Percentiles rank a stretch among this genome's conserved stretches.
Conservation (phyloP, 1,140 invertebrate genomes). For the Tetramorium parvispinum region DNA sequence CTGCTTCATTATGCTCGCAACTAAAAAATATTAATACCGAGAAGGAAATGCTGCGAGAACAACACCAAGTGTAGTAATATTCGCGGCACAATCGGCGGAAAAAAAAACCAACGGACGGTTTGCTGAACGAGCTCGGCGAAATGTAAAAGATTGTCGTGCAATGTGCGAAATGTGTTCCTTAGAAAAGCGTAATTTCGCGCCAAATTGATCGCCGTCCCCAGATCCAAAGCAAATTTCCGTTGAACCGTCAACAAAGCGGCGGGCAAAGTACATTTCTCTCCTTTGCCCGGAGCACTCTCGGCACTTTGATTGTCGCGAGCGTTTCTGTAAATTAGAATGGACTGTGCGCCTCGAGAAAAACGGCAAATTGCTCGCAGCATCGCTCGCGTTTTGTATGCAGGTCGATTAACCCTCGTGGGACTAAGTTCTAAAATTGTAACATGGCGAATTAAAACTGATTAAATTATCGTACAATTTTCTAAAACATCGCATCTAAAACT, state of each 20-base stretch:
- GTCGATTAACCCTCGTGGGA: conserved; percentile 51
- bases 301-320: conserved; percentile 52
- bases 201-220: conserved; percentile 50
- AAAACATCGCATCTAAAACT: background rate
- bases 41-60: conserved; percentile 6
- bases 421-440: conserved; percentile 2
- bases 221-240: conserved; percentile 57
- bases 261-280: conserved; percentile 56
- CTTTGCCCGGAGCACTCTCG: conserved; percentile 39
- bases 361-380: conserved; percentile 51
- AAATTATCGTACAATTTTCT: conserved; percentile 27
- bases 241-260: conserved; percentile 58
- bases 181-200: conserved; percentile 59
- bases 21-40: conserved; percentile 43
- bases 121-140: conserved; percentile 33
- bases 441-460: background rate
- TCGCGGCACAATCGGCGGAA: conserved; percentile 30
- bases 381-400: conserved; percentile 47
- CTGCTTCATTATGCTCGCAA: conserved; percentile 53
- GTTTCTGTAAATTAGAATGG: conserved; percentile 55
- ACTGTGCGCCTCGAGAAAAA: conserved; percentile 52
- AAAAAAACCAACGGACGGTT: conserved; percentile 15
- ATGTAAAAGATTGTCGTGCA: conserved; percentile 58
- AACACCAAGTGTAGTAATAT: conserved; percentile 49
- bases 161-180: conserved; percentile 55